Evolutionary conservation across 2,797 vertebrate genomes (phyloP).

Genomic region (Nasua narica): DNA sequence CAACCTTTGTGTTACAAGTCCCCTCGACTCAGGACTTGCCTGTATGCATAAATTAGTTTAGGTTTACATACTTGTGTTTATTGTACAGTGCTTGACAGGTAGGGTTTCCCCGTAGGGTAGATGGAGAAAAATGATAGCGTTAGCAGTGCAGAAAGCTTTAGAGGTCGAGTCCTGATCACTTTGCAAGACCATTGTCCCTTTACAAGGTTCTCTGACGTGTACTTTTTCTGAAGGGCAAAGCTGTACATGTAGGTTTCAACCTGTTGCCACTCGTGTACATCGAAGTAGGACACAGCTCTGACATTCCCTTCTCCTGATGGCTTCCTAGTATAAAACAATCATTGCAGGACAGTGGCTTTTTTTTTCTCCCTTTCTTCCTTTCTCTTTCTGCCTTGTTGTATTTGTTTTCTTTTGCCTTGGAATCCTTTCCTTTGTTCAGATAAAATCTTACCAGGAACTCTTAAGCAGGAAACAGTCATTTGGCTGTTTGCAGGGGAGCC

Average conservation of each 20-base stretch:
- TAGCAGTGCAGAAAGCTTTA: neutral
- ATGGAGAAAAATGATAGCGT: neutral
- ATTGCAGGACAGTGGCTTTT: neutral
- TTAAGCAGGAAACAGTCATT: neutral
- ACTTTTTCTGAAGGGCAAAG: neutral
- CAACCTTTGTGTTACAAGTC: neutral
- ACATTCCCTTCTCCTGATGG: neutral
- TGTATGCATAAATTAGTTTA: neutral
- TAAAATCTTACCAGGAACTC: neutral
- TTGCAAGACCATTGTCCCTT: neutral
- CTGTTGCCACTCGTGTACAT: neutral
- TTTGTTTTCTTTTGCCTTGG: neutral
- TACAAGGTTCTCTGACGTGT: neutral
- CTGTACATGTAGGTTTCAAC: neutral
- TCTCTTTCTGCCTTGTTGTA: neutral
- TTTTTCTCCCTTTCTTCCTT: neutral
- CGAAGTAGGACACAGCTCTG: neutral
- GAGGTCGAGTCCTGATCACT: neutral
- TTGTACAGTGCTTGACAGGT: conserved; percentile 24
- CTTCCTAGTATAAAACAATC: neutral
- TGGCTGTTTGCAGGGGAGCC: neutral
- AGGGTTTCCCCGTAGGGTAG: neutral
- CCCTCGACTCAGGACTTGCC: neutral
- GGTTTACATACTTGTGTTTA: conserved; percentile 25
- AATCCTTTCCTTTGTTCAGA: conserved; percentile 10